Percentiles rank a stretch among this genome's conserved stretches.
These are phyloP conservation scores for Tetramorium bicarinatum DNA, from an alignment of 2,888 invertebrate genomes.

Conservation along the genomic window DNA sequence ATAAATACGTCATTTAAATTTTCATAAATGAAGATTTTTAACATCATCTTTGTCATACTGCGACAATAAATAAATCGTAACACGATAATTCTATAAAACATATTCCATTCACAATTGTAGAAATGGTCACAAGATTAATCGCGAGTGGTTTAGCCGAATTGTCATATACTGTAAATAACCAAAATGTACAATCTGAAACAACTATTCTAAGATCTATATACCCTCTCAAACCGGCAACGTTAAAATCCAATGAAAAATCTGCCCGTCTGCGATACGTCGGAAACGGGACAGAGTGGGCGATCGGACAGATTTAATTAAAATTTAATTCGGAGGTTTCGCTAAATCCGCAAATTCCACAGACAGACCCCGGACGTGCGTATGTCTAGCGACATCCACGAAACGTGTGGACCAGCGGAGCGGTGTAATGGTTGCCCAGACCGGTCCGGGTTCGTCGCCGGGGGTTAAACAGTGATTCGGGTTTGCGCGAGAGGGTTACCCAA, in stretches of 20 bases:
- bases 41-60: not conserved
- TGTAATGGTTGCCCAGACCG: constrained; percentile 27
- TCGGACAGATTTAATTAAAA: constrained; percentile 82
- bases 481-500: constrained; percentile 67
- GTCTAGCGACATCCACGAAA: constrained; percentile 51
- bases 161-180: not conserved
- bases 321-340: constrained; percentile 82
- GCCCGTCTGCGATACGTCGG: constrained; percentile 3
- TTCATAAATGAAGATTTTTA: constrained; percentile 38
- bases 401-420: constrained; percentile 32
- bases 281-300: constrained; percentile 12
- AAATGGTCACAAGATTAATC: not conserved
- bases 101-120: too few relatives aligned
- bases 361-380: constrained; percentile 51
- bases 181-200: not conserved
- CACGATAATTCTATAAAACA: not conserved
- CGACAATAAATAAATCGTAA: not conserved
- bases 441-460: constrained; percentile 63
- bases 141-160: not conserved
- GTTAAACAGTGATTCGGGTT: constrained; percentile 76
- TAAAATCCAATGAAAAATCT: constrained; percentile 43
- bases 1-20: constrained; percentile 58
- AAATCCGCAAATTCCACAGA: constrained; percentile 79
- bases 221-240: constrained; percentile 61
- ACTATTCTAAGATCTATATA: constrained; percentile 50